Evolutionary conservation across 1,140 invertebrate species (phyloP), one percentile per base, ranked within the genome.

Genomic region (Teleopsis dalmanni): DNA sequence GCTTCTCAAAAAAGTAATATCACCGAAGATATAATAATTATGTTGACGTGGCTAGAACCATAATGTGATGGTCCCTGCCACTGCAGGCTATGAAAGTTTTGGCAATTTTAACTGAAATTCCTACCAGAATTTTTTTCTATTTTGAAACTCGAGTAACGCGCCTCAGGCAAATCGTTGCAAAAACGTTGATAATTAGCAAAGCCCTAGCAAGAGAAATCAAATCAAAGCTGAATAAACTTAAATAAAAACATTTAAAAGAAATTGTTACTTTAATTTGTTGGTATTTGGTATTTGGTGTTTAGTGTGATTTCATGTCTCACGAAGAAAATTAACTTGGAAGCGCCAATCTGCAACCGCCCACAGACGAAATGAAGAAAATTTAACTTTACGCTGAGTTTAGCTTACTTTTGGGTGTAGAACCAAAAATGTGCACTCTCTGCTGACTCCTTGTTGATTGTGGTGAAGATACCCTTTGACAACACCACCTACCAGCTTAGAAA

Each of bases 271-370:
- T n/a, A n/a, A n/a, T n/a, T n/a, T n/a, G n/a, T n/a, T n/a, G n/a
- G n/a, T n/a, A n/a, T n/a, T n/a, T n/a, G n/a, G n/a, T n/a, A n/a
- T n/a, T n/a, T 11, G n/a, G 19, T 9, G 3, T n/a, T n/a, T 21
- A 31, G 21, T 14, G 31, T 45, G 27, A 27, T 26, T 42, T 31
- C 41, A 31, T 31, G 27, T 27, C 41, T 11, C 41, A 25, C 14
- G 5, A 16, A 16, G 10, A 40, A 51, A 41, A 51, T 45, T 51
- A 51, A 51, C 49, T 46, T 41, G 27, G 27, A 21, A 46, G 36
- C 49, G 36, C 27, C 29, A 40, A 41, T 26, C 13, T 38, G 41
- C 37, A 4, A 25, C 46, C 49, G 26, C 43, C 48, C 34, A 50
- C 13, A 44, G 36, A 34, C 47, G 25, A 33, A 35, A 47, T 37